Conservation (phyloP, 92 coral and sea anemone genomes). For the Porites cylindrica region DNA sequence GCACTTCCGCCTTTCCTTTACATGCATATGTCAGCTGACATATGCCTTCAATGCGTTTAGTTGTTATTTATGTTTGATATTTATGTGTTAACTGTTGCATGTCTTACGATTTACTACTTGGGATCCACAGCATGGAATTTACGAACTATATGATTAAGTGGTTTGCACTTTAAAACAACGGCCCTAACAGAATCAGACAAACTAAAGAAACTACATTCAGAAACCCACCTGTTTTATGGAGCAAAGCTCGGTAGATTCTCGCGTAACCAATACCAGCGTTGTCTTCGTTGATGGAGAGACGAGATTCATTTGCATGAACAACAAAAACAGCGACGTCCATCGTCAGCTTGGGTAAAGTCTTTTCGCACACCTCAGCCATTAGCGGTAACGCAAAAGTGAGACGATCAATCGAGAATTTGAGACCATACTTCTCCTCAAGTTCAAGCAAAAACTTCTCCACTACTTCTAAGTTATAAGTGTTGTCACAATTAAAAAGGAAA, state of each 20-base stretch:
- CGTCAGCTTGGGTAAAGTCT: neutral
- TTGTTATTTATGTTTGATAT: too few species aligned
- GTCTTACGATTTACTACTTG: too few species aligned
- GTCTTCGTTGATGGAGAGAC: constrained; percentile 58
- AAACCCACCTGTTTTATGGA: constrained; percentile 34
- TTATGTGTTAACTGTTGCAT: too few species aligned
- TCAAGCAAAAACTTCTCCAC: constrained; percentile 59
- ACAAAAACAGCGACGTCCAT: constrained; percentile 63
- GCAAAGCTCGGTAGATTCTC: constrained; percentile 49
- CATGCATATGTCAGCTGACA: too few species aligned
- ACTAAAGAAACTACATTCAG: neutral
- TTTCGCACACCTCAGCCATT: constrained; percentile 47
- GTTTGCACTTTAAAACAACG: too few species aligned
- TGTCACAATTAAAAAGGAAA: constrained; percentile 79
- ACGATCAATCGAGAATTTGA: constrained; percentile 14
- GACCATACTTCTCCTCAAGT: constrained; percentile 15
- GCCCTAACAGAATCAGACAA: too few species aligned
- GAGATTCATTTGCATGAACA: constrained; percentile 70
- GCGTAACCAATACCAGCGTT: constrained; percentile 56
- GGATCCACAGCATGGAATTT: too few species aligned
- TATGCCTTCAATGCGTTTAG: too few species aligned
- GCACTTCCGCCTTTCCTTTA: too few species aligned
- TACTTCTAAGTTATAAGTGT: constrained; percentile 49
- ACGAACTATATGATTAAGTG: too few species aligned
- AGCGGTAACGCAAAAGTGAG: constrained; percentile 50